Evolutionary conservation across 2,797 vertebrate species (phyloP).

Genomic region (Tolypeutes matacus): DNA sequence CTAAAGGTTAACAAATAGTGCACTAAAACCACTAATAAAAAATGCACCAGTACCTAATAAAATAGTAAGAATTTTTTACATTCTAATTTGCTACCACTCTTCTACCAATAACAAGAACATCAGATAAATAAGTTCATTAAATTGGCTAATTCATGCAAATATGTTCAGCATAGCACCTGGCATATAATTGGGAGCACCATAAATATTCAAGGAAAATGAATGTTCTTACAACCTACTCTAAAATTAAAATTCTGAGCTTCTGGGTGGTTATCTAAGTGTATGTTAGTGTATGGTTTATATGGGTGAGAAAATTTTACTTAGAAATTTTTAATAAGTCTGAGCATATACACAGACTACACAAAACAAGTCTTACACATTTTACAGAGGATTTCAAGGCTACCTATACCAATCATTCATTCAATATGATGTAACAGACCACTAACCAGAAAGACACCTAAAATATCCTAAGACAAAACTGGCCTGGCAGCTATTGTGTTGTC

Average conservation of each 20-base stretch:
- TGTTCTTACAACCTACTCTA: slow-evolving; percentile 46
- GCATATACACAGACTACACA: background rate
- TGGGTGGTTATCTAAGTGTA: background rate
- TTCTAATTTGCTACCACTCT: slow-evolving; percentile 50
- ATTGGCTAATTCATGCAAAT: slow-evolving; percentile 22
- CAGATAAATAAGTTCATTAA: slow-evolving; percentile 44
- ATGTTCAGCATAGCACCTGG: background rate
- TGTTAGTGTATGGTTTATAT: background rate
- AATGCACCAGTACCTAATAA: slow-evolving; percentile 39
- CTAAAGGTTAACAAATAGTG: slow-evolving; percentile 33
- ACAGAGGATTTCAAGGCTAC: background rate
- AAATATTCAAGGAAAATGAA: slow-evolving; percentile 10
- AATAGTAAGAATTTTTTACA: slow-evolving; percentile 43
- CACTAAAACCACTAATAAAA: slow-evolving; percentile 57
- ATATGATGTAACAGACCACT: background rate
- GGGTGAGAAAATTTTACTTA: background rate
- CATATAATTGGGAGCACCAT: background rate
- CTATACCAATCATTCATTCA: background rate
- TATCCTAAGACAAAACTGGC: background rate
- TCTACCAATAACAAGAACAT: slow-evolving; percentile 32
- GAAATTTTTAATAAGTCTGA: background rate
- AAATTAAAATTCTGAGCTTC: slow-evolving; percentile 36
- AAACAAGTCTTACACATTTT: background rate
- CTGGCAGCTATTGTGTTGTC: background rate
- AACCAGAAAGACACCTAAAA: slow-evolving; percentile 26